Conservation (phyloP, 2,888 invertebrate species). For the Leptogaster cylindrica region DNA sequence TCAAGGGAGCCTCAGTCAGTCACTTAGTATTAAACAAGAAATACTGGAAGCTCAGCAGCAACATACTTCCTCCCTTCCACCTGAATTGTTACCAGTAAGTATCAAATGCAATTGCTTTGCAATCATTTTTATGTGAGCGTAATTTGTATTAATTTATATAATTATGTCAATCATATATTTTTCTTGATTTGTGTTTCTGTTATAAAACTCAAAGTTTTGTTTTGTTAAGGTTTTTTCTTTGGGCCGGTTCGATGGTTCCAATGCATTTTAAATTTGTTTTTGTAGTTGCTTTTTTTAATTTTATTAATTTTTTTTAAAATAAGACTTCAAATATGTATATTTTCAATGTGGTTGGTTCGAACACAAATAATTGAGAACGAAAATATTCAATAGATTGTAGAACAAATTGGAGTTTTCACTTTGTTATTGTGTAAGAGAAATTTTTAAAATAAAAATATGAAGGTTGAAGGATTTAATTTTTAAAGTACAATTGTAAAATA, state of each 20-base stretch:
- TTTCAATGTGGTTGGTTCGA: too few species aligned
- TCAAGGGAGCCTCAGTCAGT: conserved; percentile 59
- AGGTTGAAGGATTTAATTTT: conserved; percentile 46
- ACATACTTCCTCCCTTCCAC: conserved; percentile 59
- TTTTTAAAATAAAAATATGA: conserved; percentile 42
- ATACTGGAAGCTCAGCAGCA: conserved; percentile 61
- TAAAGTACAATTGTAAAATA: neutral
- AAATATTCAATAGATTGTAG: neutral
- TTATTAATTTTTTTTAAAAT: conserved; percentile 44
- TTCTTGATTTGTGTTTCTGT: conserved; percentile 12
- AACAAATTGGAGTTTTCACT: neutral
- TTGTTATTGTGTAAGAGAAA: too few species aligned
- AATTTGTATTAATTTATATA: conserved; percentile 12
- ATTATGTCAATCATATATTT: conserved; percentile 7
- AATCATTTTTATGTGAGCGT: neutral
- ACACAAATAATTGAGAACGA: neutral
- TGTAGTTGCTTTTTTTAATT: conserved; percentile 47
- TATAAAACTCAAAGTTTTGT: conserved; percentile 46
- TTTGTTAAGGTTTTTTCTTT: conserved; percentile 64
- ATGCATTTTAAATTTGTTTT: conserved; percentile 49
- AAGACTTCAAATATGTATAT: too few species aligned
- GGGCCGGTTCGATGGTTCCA: conserved; percentile 63
- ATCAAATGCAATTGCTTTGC: neutral
- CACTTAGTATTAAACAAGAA: conserved; percentile 63
- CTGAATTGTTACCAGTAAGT: conserved; percentile 63